Percentiles rank a stretch among this genome's conserved stretches.
Conservation (phyloP, 2,888 invertebrate genomes). For the Dasysyrphus albostriatus region DNA sequence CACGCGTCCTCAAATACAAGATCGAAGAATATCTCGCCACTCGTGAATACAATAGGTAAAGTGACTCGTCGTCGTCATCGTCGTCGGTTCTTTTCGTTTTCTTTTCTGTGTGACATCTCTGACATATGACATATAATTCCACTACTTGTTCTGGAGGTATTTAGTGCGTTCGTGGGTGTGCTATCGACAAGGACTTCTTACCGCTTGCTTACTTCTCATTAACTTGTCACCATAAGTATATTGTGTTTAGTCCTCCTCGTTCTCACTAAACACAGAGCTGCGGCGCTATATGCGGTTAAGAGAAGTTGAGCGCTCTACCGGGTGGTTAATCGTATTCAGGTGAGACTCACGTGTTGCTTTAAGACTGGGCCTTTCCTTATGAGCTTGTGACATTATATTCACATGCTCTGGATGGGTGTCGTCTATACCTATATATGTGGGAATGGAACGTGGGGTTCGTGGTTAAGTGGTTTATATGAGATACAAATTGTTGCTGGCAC, state of each 20-base stretch:
- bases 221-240: slow-evolving; percentile 69
- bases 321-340: slow-evolving; percentile 74
- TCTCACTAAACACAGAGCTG: slow-evolving; percentile 8
- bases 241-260: slow-evolving; percentile 24
- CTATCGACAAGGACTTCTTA: slow-evolving; percentile 67
- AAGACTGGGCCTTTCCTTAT: slow-evolving; percentile 41
- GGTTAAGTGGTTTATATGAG: slow-evolving; percentile 72
- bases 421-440: neutral
- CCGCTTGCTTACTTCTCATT: slow-evolving; percentile 69
- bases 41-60: slow-evolving; percentile 64
- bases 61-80: slow-evolving; percentile 47
- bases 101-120: slow-evolving; percentile 24
- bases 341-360: slow-evolving; percentile 75
- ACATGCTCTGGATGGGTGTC: slow-evolving; percentile 16
- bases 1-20: slow-evolving; percentile 36
- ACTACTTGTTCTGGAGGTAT: slow-evolving; percentile 9
- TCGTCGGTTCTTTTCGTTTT: slow-evolving; percentile 39
- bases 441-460: slow-evolving; percentile 54
- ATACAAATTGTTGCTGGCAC: slow-evolving; percentile 71
- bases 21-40: slow-evolving; percentile 60
- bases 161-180: slow-evolving; percentile 55
- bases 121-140: slow-evolving; percentile 13
- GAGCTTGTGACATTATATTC: slow-evolving; percentile 35
- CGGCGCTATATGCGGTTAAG: slow-evolving; percentile 43
- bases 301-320: slow-evolving; percentile 62